Conservation (phyloP, 1,140 invertebrate genomes). For the Cryptotermes secundus region DNA sequence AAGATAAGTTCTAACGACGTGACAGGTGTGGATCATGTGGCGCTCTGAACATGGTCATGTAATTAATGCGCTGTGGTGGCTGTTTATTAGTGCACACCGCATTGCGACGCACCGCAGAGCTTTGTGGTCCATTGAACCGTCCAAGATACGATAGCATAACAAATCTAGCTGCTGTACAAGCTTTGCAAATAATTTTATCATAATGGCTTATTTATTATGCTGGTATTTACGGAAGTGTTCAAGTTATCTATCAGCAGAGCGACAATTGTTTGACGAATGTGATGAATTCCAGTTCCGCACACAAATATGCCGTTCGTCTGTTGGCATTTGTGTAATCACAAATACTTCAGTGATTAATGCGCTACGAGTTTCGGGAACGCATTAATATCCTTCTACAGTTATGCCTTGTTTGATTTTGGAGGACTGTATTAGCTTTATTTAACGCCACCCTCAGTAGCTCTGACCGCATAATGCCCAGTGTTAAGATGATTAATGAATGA, state of each 20-base stretch:
- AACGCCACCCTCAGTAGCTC: too few species aligned
- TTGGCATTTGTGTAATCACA: background rate
- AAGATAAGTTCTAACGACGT: background rate
- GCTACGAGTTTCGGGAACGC: background rate
- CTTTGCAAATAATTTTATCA: slow-evolving; percentile 5
- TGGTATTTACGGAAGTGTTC: background rate
- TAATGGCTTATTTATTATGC: background rate
- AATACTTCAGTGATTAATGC: background rate
- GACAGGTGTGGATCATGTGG: background rate
- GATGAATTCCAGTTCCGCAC: background rate
- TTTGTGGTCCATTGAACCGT: background rate
- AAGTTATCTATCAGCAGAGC: background rate
- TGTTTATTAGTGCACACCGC: slow-evolving; percentile 15
- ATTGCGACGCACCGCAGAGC: slow-evolving; percentile 5
- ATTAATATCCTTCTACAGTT: too few species aligned
- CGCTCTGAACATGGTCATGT: background rate
- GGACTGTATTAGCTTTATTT: too few species aligned
- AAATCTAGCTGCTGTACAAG: background rate
- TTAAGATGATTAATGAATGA: too few species aligned
- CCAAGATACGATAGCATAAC: background rate
- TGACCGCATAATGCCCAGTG: too few species aligned
- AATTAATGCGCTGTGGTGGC: background rate
- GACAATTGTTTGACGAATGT: background rate
- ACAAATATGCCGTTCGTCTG: background rate
- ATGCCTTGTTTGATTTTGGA: too few species aligned